Evolutionary conservation across 2,888 invertebrate genomes (phyloP), one percentile per base, ranked within the genome.

Genomic region (Ectropis crepuscularia): DNA sequence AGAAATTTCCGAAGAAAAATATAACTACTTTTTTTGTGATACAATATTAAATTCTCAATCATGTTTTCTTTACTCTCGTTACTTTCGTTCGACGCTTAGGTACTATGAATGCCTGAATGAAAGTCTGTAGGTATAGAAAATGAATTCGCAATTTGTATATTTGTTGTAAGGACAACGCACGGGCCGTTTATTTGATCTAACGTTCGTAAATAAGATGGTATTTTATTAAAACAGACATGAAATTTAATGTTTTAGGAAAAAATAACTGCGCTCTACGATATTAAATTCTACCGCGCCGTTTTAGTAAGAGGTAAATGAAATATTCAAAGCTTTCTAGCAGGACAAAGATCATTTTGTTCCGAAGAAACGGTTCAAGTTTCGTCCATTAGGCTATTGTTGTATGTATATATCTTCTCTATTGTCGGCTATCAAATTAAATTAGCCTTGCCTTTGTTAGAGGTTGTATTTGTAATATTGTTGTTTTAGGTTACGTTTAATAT

Each of bases 381-480:
- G 38, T 59, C 55, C 58, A 63, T 65, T 63, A 59, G 47, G 43
- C 45, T 61, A 53, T 61, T 53, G 49, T 65, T 65, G 48, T 37
- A 48, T 12, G 36, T 46, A 10, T 57, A 9, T 47, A 51, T 47
- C 41, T 41, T 55, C 37, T 28, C 46, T 47, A 47, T 47, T 46
- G 46, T 55, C 41, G 39, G 46, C n/a, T 53, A 60, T 55, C 48
- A 55, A 51, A 58, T 63, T 63, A 53, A 63, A 63, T 63, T 39
- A 58, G 42, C 63, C 43, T 46, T 41, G 11, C 50, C 59, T 55
- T 59, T 63, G 59, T 55, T 54, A 53, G 53, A 63, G 63, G 53
- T 63, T 49, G 53, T 58, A 39, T 53, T 53, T 53, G 49, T 46
- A 46, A 50, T 54, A 53, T 37, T 55, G 59, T 63, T 59, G 42